Base-by-base conservation (phyloP, 2,113 vertebrate genomes). In the Leptocoma aspasia region DNA sequence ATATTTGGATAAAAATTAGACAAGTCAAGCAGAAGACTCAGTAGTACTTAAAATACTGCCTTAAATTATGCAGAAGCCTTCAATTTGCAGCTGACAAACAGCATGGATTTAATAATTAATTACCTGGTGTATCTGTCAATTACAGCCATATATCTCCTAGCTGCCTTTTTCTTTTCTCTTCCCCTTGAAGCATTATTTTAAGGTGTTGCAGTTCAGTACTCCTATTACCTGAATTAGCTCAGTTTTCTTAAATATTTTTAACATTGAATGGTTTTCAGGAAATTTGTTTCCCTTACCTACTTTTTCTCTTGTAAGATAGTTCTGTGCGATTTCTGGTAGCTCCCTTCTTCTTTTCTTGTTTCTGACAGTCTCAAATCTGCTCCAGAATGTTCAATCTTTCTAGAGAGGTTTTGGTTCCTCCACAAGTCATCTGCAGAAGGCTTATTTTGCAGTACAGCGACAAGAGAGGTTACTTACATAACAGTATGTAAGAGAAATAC, bases 21-120 rank as follows among this genome's bases (percentile, higher is more conserved):
- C 15, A 10, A 16, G 10, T 79, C 66, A 89, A 92, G 75, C 33
- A 73, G 69, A 76, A 86, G n/a, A 54, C 56, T 86, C 52, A 56
- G 4, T 52, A 56, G 27, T 68, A 16, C 59, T 81, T 94, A 86
- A 96, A 94, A 73, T 76, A 50, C 3, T 1, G 33, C 59, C 59
- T 80, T 97, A 59, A 93, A 93, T 96, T 89, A 96, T 95, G 93
- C 57, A 97, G 30, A 72, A 90, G 72, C 21, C 61, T 91, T 87
- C 75, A 86, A 95, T 91, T 95, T 92, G 80, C 89, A 92, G 70
- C 49, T 91, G 84, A 90, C 63, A 92, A 90, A 52, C 35, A 92
- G 49, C 82, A 35, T 69, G 8, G 54, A 70, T 85, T 96, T 84
- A 97, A 96, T 95, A 94, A 96, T 96, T 97, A 95, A 96, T 94